phyloP scores from a whole-genome alignment of 2,797 vertebrate genomes.

The Enteromius fasciolatus region DNA sequence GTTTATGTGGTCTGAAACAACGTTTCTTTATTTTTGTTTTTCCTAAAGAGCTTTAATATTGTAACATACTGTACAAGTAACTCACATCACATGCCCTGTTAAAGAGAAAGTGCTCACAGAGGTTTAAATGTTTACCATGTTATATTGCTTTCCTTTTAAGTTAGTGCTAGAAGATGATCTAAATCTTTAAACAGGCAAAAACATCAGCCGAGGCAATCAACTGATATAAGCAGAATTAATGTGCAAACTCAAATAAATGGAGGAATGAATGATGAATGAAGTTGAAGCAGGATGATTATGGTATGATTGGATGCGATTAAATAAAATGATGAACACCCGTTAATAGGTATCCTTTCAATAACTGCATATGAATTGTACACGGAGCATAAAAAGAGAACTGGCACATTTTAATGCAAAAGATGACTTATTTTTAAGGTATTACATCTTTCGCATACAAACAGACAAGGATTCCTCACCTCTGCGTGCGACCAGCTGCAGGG shows the following conservation, averaged over 20 bases:
- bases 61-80: background rate
- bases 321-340: background rate
- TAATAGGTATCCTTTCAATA: background rate
- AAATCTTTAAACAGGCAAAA: background rate
- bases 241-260: background rate
- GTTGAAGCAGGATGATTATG: background rate
- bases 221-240: background rate
- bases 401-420: background rate
- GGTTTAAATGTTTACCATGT: background rate
- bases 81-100: background rate
- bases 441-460: background rate
- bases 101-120: background rate
- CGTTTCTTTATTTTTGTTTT: background rate
- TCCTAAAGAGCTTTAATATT: background rate
- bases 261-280: background rate
- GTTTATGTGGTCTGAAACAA: background rate
- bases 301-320: background rate
- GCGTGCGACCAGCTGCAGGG: constrained; percentile 84
- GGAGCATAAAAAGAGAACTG: background rate
- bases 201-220: background rate
- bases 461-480: constrained; percentile 81
- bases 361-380: background rate
- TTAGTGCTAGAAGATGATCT: background rate
- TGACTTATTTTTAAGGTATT: background rate
- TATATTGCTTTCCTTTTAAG: background rate